These are phyloP conservation scores for Arenaria interpres DNA, from an alignment of 2,113 vertebrate species.

Conservation along the genomic window DNA sequence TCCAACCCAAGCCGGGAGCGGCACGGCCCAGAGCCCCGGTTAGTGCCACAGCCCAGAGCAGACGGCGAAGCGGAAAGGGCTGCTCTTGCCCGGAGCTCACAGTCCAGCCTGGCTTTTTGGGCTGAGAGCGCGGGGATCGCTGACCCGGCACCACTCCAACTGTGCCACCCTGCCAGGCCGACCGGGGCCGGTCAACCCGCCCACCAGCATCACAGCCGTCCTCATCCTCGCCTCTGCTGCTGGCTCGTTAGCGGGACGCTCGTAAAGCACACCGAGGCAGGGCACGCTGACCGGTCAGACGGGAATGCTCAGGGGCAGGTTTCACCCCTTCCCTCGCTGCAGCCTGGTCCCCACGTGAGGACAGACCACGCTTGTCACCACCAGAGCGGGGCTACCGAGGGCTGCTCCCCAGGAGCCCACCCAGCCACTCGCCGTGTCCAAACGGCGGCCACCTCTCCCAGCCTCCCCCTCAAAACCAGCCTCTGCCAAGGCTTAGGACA, in stretches of 20 bases:
- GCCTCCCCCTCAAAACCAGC: not conserved
- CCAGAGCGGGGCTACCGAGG: not conserved
- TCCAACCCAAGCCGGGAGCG: not conserved
- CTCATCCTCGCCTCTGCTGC: not conserved
- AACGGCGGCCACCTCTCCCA: accelerated
- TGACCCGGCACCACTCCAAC: not conserved
- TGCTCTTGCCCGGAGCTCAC: not conserved
- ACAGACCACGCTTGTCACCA: not conserved
- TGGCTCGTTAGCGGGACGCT: not conserved
- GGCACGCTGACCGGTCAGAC: not conserved
- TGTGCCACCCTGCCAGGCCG: not conserved
- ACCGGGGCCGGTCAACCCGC: not conserved
- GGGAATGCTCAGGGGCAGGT: not conserved
- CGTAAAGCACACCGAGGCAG: not conserved
- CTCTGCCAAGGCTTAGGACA: not conserved
- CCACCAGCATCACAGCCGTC: not conserved
- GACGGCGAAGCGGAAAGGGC: not conserved
- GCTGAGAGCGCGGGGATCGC: not conserved
- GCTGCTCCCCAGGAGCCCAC: not conserved
- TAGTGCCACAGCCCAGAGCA: not conserved
- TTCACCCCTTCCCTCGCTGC: not conserved
- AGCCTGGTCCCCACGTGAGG: not conserved
- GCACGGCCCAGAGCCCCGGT: not conserved
- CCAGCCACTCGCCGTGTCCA: not conserved
- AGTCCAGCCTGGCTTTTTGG: not conserved